phyloP scores from a whole-genome alignment of 2,888 invertebrate genomes.

The Drosophila neutralis region DNA sequence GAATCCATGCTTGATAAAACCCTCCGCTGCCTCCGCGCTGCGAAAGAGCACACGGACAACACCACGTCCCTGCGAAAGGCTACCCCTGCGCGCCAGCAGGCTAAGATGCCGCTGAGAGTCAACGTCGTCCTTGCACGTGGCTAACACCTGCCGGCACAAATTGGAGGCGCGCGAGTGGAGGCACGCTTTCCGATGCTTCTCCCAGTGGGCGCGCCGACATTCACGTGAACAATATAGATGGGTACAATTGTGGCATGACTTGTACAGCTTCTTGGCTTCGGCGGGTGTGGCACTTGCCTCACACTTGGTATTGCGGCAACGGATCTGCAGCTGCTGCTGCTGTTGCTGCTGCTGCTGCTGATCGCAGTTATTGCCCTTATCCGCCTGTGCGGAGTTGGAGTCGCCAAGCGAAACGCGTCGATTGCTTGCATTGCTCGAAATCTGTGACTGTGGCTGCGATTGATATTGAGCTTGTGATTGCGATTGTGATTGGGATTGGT shows the following conservation, averaged over 20 bases:
- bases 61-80: constrained; percentile 93
- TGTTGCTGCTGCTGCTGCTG: constrained; percentile 51
- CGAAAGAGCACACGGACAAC: constrained; percentile 96
- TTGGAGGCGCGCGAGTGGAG: constrained; percentile 95
- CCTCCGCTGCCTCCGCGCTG: constrained; percentile 93
- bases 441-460: constrained; percentile 3
- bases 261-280: constrained; percentile 93
- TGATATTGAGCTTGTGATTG: constrained; percentile 28
- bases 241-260: constrained; percentile 97
- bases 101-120: constrained; percentile 92
- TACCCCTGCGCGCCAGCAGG: constrained; percentile 92
- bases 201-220: constrained; percentile 96
- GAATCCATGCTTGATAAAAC: constrained; percentile 92
- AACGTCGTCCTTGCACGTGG: constrained; percentile 91
- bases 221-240: constrained; percentile 96
- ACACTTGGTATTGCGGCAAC: constrained; percentile 93
- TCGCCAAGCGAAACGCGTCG: constrained; percentile 88
- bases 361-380: constrained; percentile 52
- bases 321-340: constrained; percentile 86
- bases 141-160: constrained; percentile 93
- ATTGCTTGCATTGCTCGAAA: constrained; percentile 45
- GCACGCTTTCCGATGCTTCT: constrained; percentile 95
- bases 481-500: constrained; percentile 11
- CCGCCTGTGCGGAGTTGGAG: constrained; percentile 75
- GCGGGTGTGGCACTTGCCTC: constrained; percentile 89